Evolutionary conservation across 2,113 vertebrate genomes (phyloP).

Genomic region (Rana temporaria): DNA sequence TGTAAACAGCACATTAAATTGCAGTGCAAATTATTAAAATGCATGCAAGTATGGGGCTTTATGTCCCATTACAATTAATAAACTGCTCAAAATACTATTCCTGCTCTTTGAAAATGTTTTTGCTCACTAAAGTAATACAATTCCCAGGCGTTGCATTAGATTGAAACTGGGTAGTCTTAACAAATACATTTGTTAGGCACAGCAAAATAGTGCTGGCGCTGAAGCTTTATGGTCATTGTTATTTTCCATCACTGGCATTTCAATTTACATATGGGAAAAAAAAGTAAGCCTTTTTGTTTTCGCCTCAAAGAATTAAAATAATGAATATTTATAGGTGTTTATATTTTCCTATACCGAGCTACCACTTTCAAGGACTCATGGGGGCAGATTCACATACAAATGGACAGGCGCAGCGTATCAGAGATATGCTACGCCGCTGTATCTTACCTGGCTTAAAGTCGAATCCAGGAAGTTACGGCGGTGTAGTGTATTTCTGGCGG

Average conservation of each 20-base stretch:
- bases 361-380: too few relatives aligned
- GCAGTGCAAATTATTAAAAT: conserved; percentile 33
- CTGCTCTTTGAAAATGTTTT: conserved; percentile 31
- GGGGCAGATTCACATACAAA: too few relatives aligned
- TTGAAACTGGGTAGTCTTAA: conserved; percentile 21
- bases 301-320: background rate
- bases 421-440: too few relatives aligned
- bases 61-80: conserved; percentile 39
- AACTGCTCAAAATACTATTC: conserved; percentile 29
- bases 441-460: too few relatives aligned
- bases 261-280: conserved; percentile 18
- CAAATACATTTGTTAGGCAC: conserved; percentile 21
- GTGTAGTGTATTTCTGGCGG: too few relatives aligned
- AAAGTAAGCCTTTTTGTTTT: background rate
- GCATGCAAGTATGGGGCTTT: conserved; percentile 24
- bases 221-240: background rate
- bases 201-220: conserved; percentile 7
- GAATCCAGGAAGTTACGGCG: too few relatives aligned
- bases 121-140: conserved; percentile 26
- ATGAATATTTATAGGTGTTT: too few relatives aligned
- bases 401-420: too few relatives aligned
- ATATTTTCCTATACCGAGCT: too few relatives aligned
- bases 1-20: conserved; percentile 33
- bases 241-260: conserved; percentile 30
- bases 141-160: conserved; percentile 29